A percentile compares a stretch with the other conserved stretches of the same genome.
These are phyloP conservation scores for Palythoa heliodiscus DNA, from an alignment of 92 coral and sea anemone genomes.

Conservation along the genomic window DNA sequence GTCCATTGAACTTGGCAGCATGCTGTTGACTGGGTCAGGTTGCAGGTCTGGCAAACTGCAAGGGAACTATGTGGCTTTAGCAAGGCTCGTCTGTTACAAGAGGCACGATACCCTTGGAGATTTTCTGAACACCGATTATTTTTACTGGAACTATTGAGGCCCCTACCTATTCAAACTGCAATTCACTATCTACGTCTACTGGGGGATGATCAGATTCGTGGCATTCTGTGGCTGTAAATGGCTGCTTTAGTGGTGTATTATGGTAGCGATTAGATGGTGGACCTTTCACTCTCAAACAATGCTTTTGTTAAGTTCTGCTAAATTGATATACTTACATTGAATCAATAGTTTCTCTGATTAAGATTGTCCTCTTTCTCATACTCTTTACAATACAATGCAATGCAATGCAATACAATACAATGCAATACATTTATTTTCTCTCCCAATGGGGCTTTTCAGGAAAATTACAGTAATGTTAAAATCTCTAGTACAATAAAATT, in stretches of 20 bases:
- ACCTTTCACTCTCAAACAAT: no score
- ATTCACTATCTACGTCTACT: neutral
- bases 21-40: neutral
- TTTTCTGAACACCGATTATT: constrained; percentile 1
- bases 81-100: constrained; percentile 19
- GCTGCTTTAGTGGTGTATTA: neutral
- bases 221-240: constrained; percentile 19
- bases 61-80: constrained; percentile 12
- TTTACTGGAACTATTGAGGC: constrained; percentile 6
- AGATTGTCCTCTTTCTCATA: no score
- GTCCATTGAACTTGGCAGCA: no score
- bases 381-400: no score
- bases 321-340: no score
- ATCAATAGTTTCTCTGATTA: no score
- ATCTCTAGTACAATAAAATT: no score
- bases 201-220: neutral
- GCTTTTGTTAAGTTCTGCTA: no score
- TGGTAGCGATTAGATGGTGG: constrained; percentile 22
- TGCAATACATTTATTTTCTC: no score
- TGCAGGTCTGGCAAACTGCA: constrained; percentile 13
- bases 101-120: neutral
- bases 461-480: no score
- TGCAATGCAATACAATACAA: no score
- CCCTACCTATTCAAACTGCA: constrained; percentile 3
- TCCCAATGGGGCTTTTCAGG: no score